Evolutionary conservation across 2,888 invertebrate species (phyloP), one percentile per base, ranked within the genome.

Genomic region (Silvanus unidentatus): DNA sequence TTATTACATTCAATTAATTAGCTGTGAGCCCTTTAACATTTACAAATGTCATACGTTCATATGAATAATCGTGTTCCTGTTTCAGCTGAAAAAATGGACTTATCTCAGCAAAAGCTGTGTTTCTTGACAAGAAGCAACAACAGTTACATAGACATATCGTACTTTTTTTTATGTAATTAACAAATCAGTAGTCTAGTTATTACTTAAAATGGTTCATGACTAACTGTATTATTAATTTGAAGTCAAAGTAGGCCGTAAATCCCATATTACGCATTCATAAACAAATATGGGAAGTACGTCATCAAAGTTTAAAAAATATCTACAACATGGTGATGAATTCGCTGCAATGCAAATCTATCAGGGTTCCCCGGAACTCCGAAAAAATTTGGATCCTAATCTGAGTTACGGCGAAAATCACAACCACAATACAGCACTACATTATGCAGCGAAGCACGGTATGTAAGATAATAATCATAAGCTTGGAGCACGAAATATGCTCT

Each of bases 271-370:
- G 8, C 22, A 22, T 22, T 22, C 8, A 22, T 22, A 32, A 32
- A 12, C n/a, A 12, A 12, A 36, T 15, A 84, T 84, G 84, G 84
- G 84, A 50, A 82, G 80, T 65, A 74, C 80, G 37, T 80, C 80
- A 29, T 81, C 81, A 27, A 84, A 84, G 66, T 82, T 84, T 64
- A 79, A 81, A 55, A 82, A 82, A 60, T 79, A 82, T 65, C 73
- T 84, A 41, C 80, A 81, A 63, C 78, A 80, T 71, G 83, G 83
- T 22, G 83, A 84, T 65, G 84, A 84, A 65, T 81, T 80, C 62
- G 81, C 82, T 41, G 82, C 82, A 12, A 76, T 84, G 74, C 80
- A 82, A 58, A 71, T 72, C 52, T 82, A 80, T 63, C 79, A 81
- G 62, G 77, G 77, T 64, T 77, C 76, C 39, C 76, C 78, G 16